Percentiles rank a stretch among this genome's conserved stretches.
Conservation (phyloP, 2,888 invertebrate genomes). For the Metacarcinus magister region DNA sequence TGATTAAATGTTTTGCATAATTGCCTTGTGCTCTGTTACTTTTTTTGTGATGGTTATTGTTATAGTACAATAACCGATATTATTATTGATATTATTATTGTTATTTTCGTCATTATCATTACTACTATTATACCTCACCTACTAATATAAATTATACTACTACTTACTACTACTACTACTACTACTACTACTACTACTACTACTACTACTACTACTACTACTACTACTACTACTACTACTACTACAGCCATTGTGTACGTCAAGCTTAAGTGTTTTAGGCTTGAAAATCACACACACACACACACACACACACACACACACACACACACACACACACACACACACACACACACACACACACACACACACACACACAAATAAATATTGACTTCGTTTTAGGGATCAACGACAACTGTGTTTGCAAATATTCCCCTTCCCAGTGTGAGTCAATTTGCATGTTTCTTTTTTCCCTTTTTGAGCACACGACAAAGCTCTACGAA, state of each 20-base stretch:
- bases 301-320: no score
- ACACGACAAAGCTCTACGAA: background rate
- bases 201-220: constrained; percentile 54
- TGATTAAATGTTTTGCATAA: constrained; percentile 36
- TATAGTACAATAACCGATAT: background rate
- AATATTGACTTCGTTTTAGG: no score
- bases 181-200: constrained; percentile 55
- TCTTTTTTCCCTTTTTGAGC: background rate
- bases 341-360: no score
- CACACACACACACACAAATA: no score
- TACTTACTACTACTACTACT: constrained; percentile 31
- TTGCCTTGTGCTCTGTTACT: background rate
- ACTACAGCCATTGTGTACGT: no score
- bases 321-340: no score
- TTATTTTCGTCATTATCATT: constrained; percentile 18
- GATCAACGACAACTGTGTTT: background rate
- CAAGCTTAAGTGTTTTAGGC: no score
- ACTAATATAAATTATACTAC: background rate
- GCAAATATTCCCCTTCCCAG: background rate
- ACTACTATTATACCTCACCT: background rate
- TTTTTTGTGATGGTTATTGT: background rate
- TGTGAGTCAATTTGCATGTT: background rate
- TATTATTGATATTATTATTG: constrained; percentile 52
- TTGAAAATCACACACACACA: background rate
- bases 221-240: constrained; percentile 54